These are phyloP conservation scores for Eupithecia inturbata DNA, from an alignment of 2,888 invertebrate species.

Conservation along the genomic window DNA sequence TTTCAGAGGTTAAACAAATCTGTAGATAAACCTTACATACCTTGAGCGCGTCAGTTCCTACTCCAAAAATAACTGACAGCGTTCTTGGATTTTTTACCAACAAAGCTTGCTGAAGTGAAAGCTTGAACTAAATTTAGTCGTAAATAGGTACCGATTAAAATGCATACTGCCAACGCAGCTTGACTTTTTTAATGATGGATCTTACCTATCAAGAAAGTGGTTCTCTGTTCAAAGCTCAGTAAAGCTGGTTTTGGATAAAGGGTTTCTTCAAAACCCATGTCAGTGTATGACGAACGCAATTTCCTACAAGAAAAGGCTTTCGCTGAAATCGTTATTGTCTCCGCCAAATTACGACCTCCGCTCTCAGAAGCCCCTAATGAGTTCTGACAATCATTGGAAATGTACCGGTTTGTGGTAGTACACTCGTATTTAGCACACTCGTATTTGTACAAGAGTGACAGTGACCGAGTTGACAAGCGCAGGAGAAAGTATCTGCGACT, in stretches of 20 bases:
- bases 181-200: neutral
- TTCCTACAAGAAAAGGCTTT: neutral
- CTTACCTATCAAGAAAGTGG: neutral
- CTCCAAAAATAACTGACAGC: neutral
- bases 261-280: neutral
- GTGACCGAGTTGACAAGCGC: slow-evolving; percentile 62
- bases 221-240: neutral
- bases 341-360: neutral
- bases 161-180: slow-evolving; percentile 1
- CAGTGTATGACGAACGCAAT: neutral
- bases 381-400: slow-evolving; percentile 10
- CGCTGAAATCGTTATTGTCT: neutral
- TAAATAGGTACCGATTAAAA: neutral
- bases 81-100: neutral
- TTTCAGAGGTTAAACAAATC: neutral
- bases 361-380: neutral
- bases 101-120: slow-evolving; percentile 8
- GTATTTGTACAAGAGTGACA: slow-evolving; percentile 54
- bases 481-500: slow-evolving; percentile 40
- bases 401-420: slow-evolving; percentile 19
- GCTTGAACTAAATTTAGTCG: neutral
- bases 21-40: neutral
- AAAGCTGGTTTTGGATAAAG: neutral
- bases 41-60: neutral
- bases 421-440: slow-evolving; percentile 20